Evolutionary conservation across 2,113 vertebrate genomes (phyloP).

Genomic region (Rhabdornis inornatus): DNA sequence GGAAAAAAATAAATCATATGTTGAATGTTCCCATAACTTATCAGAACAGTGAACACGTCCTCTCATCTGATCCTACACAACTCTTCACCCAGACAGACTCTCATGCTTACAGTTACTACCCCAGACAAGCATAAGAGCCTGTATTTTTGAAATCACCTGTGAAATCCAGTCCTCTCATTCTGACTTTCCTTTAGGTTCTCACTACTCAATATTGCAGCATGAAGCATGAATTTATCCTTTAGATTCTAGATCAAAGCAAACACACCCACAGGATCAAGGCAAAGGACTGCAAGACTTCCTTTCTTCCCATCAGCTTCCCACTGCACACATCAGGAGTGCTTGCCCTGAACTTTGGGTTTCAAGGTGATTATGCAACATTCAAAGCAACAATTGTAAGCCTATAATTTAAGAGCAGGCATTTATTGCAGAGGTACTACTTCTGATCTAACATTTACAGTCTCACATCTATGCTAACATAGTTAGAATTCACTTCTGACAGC

Average conservation of each 20-base stretch:
- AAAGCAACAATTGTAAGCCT: background rate
- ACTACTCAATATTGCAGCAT: background rate
- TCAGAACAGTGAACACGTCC: accelerated
- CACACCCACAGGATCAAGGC: background rate
- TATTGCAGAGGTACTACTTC: background rate
- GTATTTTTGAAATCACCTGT: background rate
- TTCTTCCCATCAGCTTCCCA: background rate
- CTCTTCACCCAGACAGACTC: background rate
- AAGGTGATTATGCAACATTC: background rate
- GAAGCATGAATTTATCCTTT: background rate
- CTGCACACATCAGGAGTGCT: background rate
- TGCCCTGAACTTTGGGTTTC: background rate
- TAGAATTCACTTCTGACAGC: background rate
- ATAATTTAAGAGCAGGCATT: background rate
- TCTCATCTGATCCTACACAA: background rate
- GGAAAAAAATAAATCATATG: background rate
- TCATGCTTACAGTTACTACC: background rate
- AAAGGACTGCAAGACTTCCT: background rate
- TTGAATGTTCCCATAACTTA: background rate
- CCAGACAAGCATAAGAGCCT: background rate
- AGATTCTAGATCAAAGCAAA: background rate
- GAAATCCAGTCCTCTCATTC: background rate
- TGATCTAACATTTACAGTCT: background rate
- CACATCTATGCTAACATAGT: background rate
- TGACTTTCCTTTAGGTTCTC: background rate